Evolutionary conservation across 2,113 vertebrate genomes (phyloP).

Genomic region (Dromas ardeola): DNA sequence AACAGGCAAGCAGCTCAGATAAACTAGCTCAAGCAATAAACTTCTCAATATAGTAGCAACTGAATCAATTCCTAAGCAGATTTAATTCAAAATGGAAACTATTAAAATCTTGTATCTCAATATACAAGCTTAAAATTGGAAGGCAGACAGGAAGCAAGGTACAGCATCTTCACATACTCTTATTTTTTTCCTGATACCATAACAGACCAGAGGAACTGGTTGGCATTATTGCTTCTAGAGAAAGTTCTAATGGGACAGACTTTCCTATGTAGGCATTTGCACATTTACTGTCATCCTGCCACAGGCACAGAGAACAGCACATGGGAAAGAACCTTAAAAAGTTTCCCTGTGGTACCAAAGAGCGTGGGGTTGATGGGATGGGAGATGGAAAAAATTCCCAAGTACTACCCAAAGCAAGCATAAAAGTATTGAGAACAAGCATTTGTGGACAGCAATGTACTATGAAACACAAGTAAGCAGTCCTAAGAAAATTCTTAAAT

Average conservation of each 20-base stretch:
- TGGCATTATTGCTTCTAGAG: neutral
- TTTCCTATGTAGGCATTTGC: neutral
- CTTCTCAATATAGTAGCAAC: neutral
- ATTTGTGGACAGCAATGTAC: neutral
- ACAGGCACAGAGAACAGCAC: neutral
- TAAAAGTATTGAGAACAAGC: neutral
- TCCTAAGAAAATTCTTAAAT: neutral
- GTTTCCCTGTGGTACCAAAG: neutral
- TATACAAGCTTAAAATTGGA: neutral
- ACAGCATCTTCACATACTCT: neutral
- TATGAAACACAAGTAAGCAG: neutral
- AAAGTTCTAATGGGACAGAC: neutral
- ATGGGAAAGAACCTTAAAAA: neutral
- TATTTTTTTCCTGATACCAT: neutral
- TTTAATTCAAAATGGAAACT: neutral
- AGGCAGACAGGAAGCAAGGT: neutral
- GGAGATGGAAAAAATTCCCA: neutral
- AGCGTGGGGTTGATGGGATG: neutral
- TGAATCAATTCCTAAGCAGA: neutral
- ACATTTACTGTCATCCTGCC: neutral
- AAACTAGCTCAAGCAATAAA: neutral
- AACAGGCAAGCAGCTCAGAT: neutral
- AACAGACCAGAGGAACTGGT: neutral
- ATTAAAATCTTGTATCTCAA: neutral
- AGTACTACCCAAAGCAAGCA: neutral